Percentiles rank a stretch among this genome's conserved stretches.
Conservation (phyloP, 2,888 invertebrate genomes). For the Stomorhina lunata region DNA sequence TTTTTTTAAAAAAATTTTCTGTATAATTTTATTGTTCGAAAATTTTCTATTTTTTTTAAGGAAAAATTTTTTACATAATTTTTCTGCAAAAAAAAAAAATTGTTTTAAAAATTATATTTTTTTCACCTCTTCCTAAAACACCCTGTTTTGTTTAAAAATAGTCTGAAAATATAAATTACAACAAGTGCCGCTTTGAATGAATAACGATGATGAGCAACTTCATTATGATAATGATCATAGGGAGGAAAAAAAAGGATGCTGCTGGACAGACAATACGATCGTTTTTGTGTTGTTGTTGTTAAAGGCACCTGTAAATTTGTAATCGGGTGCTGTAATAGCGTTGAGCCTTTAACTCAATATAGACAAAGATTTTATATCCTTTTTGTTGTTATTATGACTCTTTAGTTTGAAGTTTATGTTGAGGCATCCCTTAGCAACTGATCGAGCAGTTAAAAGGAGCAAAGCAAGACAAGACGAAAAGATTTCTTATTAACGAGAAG, state of each 20-base stretch:
- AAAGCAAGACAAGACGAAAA: slow-evolving; percentile 37
- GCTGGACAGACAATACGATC: slow-evolving; percentile 16
- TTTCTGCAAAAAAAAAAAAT: too few species aligned
- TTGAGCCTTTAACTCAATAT: slow-evolving; percentile 52
- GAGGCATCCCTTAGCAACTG: slow-evolving; percentile 63
- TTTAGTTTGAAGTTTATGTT: slow-evolving; percentile 29
- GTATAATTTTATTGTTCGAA: too few species aligned
- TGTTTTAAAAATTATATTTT: too few species aligned
- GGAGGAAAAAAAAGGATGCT: slow-evolving; percentile 45
- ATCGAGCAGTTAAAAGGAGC: slow-evolving; percentile 34
- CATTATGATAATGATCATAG: slow-evolving; percentile 32
- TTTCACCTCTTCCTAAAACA: neutral
- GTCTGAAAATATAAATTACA: slow-evolving; percentile 52
- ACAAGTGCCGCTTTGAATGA: slow-evolving; percentile 62
- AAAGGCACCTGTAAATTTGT: slow-evolving; percentile 66
- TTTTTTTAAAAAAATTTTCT: too few species aligned
- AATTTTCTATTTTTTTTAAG: too few species aligned
- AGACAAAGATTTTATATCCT: slow-evolving; percentile 63
- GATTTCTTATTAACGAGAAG: slow-evolving; percentile 65
- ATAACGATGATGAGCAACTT: slow-evolving; percentile 45
- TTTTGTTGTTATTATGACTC: slow-evolving; percentile 35
- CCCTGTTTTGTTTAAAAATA: slow-evolving; percentile 24
- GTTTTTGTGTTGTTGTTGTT: slow-evolving; percentile 18
- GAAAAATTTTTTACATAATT: too few species aligned
- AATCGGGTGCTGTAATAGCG: slow-evolving; percentile 62